Evolutionary conservation across 53 echinoderm and acorn worm species (phyloP).

Genomic region (Arbacia lixula): DNA sequence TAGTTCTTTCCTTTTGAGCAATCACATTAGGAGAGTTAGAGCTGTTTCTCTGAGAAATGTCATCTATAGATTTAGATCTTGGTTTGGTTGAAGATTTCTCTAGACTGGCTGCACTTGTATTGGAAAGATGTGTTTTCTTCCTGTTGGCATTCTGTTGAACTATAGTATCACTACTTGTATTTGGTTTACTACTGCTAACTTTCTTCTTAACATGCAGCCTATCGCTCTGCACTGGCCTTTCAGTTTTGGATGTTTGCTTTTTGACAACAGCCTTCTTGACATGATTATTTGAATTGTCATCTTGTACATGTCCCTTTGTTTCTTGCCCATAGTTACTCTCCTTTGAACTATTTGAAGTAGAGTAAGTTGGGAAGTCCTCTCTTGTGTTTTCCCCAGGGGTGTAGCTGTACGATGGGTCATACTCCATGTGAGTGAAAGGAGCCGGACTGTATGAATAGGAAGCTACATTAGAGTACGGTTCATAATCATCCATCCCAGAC

Average conservation of each 20-base stretch:
- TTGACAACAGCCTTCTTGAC: too few species aligned
- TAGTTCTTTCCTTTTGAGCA: too few species aligned
- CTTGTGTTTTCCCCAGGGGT: conserved; percentile 4
- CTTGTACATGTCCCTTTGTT: not conserved
- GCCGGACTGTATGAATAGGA: conserved; percentile 21
- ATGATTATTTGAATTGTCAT: too few species aligned
- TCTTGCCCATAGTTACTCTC: too few species aligned
- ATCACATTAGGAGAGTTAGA: too few species aligned
- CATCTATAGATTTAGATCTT: not conserved
- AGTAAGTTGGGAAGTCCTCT: not conserved
- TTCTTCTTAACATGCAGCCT: not conserved
- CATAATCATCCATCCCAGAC: conserved; percentile 37
- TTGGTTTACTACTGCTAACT: not conserved
- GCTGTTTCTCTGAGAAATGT: too few species aligned
- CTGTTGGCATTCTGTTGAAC: too few species aligned
- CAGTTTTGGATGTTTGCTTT: too few species aligned
- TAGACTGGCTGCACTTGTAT: not conserved
- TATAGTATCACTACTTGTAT: too few species aligned
- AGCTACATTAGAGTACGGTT: not conserved
- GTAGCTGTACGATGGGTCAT: conserved; percentile 58
- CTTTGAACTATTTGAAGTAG: not conserved
- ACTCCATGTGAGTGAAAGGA: conserved; percentile 31
- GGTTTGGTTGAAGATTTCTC: not conserved
- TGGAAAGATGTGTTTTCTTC: too few species aligned
- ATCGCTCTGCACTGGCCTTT: not conserved